Evolutionary conservation across 2,888 invertebrate species (phyloP), one percentile per base, ranked within the genome.

Genomic region (Noctua janthe): DNA sequence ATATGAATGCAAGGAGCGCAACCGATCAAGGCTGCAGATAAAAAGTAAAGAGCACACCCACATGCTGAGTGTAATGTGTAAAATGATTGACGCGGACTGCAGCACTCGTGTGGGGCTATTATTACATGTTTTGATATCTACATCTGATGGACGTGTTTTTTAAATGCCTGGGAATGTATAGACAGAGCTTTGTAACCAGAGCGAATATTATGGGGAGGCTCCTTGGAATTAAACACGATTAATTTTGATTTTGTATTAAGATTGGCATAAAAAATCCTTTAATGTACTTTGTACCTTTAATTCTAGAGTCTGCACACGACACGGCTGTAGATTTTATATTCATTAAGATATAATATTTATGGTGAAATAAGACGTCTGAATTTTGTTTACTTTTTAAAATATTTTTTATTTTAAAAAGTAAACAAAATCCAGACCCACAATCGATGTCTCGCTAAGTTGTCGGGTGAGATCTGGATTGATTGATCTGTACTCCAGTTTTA

Each of bases 21-120:
- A 74, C 73, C 71, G 89, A 89, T 89, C 88, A 88, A 89, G 87
- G 90, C 66, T 88, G 64, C 75, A 88, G 88, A 88, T 90, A 89
- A 88, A 88, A 89, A 81, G 85, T 83, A 85, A 87, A 87, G 80
- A 85, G 83, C 82, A 77, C 79, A 88, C 87, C 87, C 82, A 89
- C 89, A 85, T 82, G 78, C 83, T 82, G 62, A 77, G 81, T 77
- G 83, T 78, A 84, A 88, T 79, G 82, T 90, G 87, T 88, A 84
- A 87, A 80, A 89, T 90, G 90, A 90, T 90, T 90, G 91, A 90
- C 90, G 88, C 74, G 84, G 79, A 87, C 79, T 76, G 85, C 87
- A 82, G 83, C 71, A 69, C 87, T 81, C 88, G 85, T 87, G 88
- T 78, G 78, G 62, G 72, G 74, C 87, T 88, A 83, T 89, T 87